Evolutionary conservation across 92 coral and sea anemone genomes (phyloP).

Genomic region (Zoanthus gigantus): DNA sequence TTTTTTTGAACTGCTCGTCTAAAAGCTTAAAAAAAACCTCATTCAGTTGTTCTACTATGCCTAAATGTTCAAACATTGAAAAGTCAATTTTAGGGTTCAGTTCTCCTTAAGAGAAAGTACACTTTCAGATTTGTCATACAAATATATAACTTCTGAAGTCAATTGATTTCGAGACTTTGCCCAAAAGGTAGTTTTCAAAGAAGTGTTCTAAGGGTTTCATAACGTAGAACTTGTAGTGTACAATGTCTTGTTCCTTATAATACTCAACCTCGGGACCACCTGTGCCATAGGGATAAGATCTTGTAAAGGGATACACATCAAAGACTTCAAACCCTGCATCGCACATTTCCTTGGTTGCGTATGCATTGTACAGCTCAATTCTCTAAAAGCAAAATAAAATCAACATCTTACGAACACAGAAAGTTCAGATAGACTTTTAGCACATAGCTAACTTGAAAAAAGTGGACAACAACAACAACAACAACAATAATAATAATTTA

Average conservation of each 20-base stretch:
- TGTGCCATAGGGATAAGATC: constrained; percentile 90
- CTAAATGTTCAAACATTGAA: no score
- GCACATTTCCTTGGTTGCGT: constrained; percentile 86
- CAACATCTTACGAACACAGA: not conserved
- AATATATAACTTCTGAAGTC: constrained; percentile 68
- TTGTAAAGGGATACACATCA: constrained; percentile 91
- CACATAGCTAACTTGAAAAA: no score
- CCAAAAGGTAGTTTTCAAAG: constrained; percentile 72
- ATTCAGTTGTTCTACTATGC: no score
- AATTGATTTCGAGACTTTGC: constrained; percentile 66
- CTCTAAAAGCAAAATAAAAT: constrained; percentile 59
- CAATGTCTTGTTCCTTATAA: constrained; percentile 95
- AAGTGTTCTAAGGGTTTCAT: constrained; percentile 74
- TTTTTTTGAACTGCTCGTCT: no score
- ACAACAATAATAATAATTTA: no score
- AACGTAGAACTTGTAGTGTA: constrained; percentile 84
- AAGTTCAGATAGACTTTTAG: not conserved
- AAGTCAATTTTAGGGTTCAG: no score
- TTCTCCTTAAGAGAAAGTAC: no score
- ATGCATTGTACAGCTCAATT: constrained; percentile 83
- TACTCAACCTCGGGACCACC: constrained; percentile 93
- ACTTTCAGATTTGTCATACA: constrained; percentile 36
- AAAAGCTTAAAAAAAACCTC: no score
- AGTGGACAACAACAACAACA: no score
- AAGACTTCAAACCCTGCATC: constrained; percentile 86